Evolutionary conservation across 30 jellyfish, hydroid and myxozoan genomes (phyloP).

Genomic region (Pseudorhiza aurosa): DNA sequence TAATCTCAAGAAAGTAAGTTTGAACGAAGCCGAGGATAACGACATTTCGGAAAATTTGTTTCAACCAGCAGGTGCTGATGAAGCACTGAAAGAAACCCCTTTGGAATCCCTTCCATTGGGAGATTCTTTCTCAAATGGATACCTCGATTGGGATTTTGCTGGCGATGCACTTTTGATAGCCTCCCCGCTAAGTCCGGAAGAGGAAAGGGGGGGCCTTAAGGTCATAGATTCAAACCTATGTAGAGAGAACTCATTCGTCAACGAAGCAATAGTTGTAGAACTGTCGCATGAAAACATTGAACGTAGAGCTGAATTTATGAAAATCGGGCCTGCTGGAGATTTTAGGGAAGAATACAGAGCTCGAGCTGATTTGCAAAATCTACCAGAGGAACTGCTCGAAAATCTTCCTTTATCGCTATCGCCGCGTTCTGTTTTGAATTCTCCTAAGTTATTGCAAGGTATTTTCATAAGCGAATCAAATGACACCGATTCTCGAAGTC

Average conservation of each 20-base stretch:
- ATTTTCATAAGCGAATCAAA: slow-evolving; percentile 1
- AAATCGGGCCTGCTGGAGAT: slow-evolving; percentile 19
- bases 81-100: background rate
- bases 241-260: slow-evolving; percentile 53
- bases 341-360: slow-evolving; percentile 70
- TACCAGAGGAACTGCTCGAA: slow-evolving; percentile 37
- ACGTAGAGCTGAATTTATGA: background rate
- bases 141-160: too few relatives aligned
- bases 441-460: background rate
- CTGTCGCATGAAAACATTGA: slow-evolving; percentile 20
- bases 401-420: slow-evolving; percentile 44
- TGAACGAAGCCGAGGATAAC: background rate
- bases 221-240: slow-evolving; percentile 1
- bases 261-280: slow-evolving; percentile 29
- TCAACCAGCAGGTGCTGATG: background rate
- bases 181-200: background rate
- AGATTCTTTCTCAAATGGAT: too few relatives aligned
- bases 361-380: slow-evolving; percentile 44
- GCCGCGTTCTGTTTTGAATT: slow-evolving; percentile 1
- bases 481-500: slow-evolving; percentile 25
- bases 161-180: background rate
- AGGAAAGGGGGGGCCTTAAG: background rate
- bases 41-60: background rate
- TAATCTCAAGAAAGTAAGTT: background rate
- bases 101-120: too few relatives aligned